Conservation (phyloP, 64 coral and sea anemone species). For the Anthopleura sola region DNA sequence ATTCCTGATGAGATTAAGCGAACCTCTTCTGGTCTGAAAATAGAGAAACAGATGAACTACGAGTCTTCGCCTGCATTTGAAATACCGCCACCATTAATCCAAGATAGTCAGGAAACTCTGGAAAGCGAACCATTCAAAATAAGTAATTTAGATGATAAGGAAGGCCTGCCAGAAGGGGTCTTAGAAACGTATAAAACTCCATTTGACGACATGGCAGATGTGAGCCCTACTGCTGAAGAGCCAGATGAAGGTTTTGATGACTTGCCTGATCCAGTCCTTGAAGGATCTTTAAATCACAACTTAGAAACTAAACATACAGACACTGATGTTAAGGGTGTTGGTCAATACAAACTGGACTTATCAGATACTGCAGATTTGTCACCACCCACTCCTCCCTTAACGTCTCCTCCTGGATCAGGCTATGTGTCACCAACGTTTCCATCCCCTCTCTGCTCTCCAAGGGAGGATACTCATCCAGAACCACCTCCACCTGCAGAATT, state of each 20-base stretch:
- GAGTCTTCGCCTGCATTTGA: not conserved
- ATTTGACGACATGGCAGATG: constrained; percentile 16
- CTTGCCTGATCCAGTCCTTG: not conserved
- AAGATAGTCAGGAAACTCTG: not conserved
- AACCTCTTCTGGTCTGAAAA: not conserved
- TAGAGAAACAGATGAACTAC: not conserved
- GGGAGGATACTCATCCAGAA: not conserved
- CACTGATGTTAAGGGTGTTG: not conserved
- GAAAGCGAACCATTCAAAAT: not conserved
- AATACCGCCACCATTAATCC: not conserved
- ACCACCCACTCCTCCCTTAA: constrained; percentile 14
- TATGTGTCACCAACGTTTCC: constrained; percentile 13
- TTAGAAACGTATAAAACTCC: constrained; percentile 19
- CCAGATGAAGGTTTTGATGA: constrained; percentile 19
- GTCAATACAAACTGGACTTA: constrained; percentile 5
- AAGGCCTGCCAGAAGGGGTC: not conserved
- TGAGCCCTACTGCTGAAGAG: not conserved
- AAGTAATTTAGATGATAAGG: not conserved
- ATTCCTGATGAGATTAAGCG: not conserved
- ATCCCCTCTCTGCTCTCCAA: not conserved
- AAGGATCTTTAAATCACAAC: not conserved
- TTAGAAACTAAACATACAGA: not conserved
- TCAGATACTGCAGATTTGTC: not conserved
- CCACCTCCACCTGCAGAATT: not conserved
- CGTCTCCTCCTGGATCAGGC: constrained; percentile 11